Conservation (phyloP, 2,113 vertebrate genomes). For the Oreochromis niloticus region DNA sequence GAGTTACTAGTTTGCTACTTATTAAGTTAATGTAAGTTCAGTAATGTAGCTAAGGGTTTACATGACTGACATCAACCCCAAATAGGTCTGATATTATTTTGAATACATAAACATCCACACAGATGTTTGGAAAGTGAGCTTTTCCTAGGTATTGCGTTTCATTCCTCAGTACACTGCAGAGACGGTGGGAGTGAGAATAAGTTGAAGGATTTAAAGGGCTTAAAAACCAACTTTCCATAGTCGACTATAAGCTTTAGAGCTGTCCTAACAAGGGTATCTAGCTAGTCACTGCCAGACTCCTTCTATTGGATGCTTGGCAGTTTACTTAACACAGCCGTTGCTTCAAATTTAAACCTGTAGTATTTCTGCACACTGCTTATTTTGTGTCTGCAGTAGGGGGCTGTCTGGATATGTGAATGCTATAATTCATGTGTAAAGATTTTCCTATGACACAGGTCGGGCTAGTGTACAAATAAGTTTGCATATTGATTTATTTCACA, state of each 20-base stretch:
- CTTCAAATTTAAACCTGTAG: background rate
- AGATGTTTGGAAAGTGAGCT: background rate
- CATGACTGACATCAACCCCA: background rate
- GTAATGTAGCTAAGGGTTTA: background rate
- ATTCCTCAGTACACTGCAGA: background rate
- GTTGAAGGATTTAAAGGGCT: background rate
- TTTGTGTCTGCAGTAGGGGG: constrained; percentile 1
- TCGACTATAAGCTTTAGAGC: background rate
- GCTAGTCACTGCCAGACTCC: background rate
- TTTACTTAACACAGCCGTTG: background rate
- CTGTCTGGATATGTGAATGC: background rate
- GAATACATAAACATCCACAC: background rate
- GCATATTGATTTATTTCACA: background rate
- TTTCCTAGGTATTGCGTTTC: background rate
- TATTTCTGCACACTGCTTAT: background rate
- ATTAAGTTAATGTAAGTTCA: background rate
- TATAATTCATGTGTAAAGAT: background rate
- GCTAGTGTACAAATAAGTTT: background rate
- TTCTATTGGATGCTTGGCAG: background rate
- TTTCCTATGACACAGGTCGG: constrained; percentile 27
- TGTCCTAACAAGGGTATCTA: background rate
- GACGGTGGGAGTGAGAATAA: background rate
- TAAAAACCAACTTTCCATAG: background rate
- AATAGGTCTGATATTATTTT: background rate
- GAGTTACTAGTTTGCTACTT: background rate